Evolutionary conservation across 2,888 invertebrate genomes (phyloP), one percentile per base, ranked within the genome.

Genomic region (Calephelis perditalis): DNA sequence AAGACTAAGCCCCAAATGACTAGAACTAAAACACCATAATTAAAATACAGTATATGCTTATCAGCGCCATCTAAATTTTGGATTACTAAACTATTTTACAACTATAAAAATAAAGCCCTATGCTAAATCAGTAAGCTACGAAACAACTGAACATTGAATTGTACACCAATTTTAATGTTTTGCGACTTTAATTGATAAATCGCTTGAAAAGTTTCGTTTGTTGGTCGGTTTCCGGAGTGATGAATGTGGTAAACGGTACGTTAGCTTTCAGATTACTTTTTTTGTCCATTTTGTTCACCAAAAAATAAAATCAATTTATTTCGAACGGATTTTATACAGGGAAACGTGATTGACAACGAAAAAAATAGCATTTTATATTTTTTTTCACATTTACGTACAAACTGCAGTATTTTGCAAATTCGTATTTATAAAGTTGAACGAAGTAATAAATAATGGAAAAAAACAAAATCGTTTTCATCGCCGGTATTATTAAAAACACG

Each of bases 141-240:
- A 15, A 49, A 49, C 26, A 49, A 7, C 26, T 49, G 49, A 26
- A 15, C 26, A 49, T 15, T 49, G 26, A 49, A 49, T 49, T 15
- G 26, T 49, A 49, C 49, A 49, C 26, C 8, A 15, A 49, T 49
- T 49, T 49, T 26, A 49, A 49, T 49, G 49, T 49, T 49, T 49
- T 49, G 49, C 49, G 26, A 49, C 49, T 49, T 49, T 49, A 49
- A 49, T 49, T 49, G 49, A 49, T 26, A 49, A 26, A 49, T 49
- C 49, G 49, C 49, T 26, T 49, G 26, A 49, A 49, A 49, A 49
- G 52, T 52, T 52, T 52, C 52, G 35, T 35, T 52, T 52, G 52
- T 52, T 52, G 26, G 49, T 35, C 52, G 52, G 52, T 52, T 52
- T 26, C 15, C 52, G 35, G 52, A 52, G 52, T 52, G 35, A 52